Evolutionary conservation across 2,888 invertebrate species (phyloP).

Genomic region (Ecdyonurus torrentis): DNA sequence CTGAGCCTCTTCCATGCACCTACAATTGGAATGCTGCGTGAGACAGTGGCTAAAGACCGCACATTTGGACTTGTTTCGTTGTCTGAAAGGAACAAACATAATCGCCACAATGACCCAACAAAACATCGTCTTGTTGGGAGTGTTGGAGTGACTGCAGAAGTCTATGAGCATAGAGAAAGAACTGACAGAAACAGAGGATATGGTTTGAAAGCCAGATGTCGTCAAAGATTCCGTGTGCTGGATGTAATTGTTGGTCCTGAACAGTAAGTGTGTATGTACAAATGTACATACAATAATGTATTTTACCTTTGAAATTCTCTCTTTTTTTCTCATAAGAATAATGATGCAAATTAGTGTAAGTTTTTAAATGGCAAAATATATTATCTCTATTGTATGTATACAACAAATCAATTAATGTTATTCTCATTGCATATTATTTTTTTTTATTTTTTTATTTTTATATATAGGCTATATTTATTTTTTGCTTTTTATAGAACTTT

Average conservation of each 20-base stretch:
- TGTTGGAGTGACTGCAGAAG: slow-evolving; percentile 40
- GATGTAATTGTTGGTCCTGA: slow-evolving; percentile 27
- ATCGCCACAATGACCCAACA: slow-evolving; percentile 11
- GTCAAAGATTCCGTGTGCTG: slow-evolving; percentile 53
- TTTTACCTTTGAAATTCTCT: too few species aligned
- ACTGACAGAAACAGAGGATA: slow-evolving; percentile 24
- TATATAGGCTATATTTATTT: neutral
- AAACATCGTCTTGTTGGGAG: slow-evolving; percentile 18
- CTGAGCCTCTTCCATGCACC: slow-evolving; percentile 38
- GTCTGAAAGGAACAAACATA: slow-evolving; percentile 7
- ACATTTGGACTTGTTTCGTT: slow-evolving; percentile 44
- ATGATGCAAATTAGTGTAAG: too few species aligned
- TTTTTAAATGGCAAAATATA: too few species aligned
- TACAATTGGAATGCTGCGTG: slow-evolving; percentile 37
- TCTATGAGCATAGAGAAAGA: slow-evolving; percentile 15
- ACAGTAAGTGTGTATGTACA: too few species aligned
- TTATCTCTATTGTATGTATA: too few species aligned
- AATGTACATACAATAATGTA: too few species aligned
- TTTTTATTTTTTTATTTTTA: too few species aligned
- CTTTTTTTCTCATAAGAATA: too few species aligned
- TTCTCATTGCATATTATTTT: too few species aligned
- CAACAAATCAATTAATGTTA: too few species aligned
- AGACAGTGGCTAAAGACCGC: slow-evolving; percentile 37
- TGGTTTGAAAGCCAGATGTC: slow-evolving; percentile 54
- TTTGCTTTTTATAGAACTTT: slow-evolving; percentile 25